Evolutionary conservation across 2,113 vertebrate genomes (phyloP).

Genomic region (Peromyscus maniculatus): DNA sequence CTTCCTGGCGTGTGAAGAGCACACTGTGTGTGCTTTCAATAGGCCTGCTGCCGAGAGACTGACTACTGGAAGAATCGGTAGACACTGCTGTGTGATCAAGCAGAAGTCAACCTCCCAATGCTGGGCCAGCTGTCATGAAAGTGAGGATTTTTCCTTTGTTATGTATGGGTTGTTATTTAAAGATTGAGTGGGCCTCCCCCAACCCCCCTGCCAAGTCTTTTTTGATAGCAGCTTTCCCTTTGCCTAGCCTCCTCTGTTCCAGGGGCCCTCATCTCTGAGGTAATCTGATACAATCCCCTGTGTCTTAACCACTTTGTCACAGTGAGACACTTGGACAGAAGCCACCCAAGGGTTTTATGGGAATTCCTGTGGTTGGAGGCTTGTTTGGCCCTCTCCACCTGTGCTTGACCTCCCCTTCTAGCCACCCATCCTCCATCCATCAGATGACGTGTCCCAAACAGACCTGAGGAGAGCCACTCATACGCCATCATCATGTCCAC

Average conservation of each 20-base stretch:
- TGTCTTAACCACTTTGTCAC: conserved; percentile 49
- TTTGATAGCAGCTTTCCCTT: conserved; percentile 37
- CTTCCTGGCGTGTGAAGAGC: not conserved
- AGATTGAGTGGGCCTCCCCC: too few species aligned
- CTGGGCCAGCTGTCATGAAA: not conserved
- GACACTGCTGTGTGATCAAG: not conserved
- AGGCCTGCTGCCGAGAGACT: not conserved
- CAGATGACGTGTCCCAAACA: not conserved
- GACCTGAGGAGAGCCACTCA: conserved; percentile 23
- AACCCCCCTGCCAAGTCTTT: not conserved
- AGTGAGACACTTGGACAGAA: conserved; percentile 1
- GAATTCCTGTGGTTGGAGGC: conserved; percentile 6
- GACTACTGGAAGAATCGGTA: too few species aligned
- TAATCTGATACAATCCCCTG: conserved; percentile 28
- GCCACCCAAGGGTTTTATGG: conserved; percentile 15
- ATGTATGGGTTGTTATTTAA: not conserved
- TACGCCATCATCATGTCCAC: not conserved
- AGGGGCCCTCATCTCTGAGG: conserved; percentile 31
- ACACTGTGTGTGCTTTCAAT: not conserved
- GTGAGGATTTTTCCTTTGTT: not conserved
- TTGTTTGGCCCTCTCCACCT: not conserved
- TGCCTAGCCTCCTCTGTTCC: not conserved
- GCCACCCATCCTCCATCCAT: not conserved
- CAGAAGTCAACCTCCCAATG: not conserved
- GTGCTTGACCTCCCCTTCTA: not conserved